Percentiles rank a stretch among this genome's conserved stretches.
Evolutionary conservation across 2,888 invertebrate genomes (phyloP).

Genomic region (Chromoteleia sp.): DNA sequence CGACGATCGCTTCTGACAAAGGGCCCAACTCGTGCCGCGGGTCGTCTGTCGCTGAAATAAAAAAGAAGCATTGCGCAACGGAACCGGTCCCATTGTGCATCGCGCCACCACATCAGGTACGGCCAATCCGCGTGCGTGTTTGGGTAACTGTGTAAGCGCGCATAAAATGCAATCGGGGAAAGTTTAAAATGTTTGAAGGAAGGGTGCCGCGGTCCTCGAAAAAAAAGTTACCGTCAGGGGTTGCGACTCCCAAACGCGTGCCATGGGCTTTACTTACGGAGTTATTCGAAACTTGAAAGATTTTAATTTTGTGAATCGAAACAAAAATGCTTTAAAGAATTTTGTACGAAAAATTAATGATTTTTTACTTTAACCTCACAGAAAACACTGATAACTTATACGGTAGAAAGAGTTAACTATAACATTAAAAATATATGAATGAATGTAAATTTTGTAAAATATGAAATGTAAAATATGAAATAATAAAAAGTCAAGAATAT

Average conservation of each 20-base stretch:
- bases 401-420: too few relatives aligned
- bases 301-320: conserved; percentile 3
- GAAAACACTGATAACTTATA: too few relatives aligned
- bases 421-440: too few relatives aligned
- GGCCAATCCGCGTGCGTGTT: conserved; percentile 69
- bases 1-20: conserved; percentile 66
- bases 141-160: conserved; percentile 66
- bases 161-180: conserved; percentile 73
- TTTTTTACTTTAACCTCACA: background rate
- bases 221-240: conserved; percentile 62
- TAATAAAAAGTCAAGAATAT: too few relatives aligned
- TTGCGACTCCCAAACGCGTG: conserved; percentile 66
- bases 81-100: conserved; percentile 70
- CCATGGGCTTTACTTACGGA: conserved; percentile 44
- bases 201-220: conserved; percentile 76
- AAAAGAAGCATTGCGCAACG: conserved; percentile 74
- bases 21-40: conserved; percentile 70
- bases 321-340: background rate
- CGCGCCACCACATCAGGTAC: conserved; percentile 61
- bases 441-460: too few relatives aligned
- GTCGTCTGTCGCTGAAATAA: conserved; percentile 72
- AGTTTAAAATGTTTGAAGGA: conserved; percentile 83
- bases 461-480: too few relatives aligned
- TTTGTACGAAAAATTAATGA: background rate
- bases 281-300: conserved; percentile 23